These are phyloP conservation scores for Anolis carolinensis DNA, from an alignment of 2,113 vertebrate species.

Conservation along the genomic window DNA sequence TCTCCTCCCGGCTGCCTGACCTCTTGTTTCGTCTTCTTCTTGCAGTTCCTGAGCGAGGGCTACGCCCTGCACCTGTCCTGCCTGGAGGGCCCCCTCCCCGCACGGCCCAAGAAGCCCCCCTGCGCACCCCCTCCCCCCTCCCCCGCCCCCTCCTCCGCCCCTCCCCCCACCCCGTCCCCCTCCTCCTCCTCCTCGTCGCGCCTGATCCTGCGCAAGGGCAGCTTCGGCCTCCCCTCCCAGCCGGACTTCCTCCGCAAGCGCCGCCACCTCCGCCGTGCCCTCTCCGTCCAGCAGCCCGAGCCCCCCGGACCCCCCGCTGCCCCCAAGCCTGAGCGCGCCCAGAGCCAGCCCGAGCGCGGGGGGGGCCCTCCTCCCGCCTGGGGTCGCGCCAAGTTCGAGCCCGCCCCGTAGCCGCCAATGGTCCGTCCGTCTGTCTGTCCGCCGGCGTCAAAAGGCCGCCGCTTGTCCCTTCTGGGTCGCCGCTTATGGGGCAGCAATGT, in stretches of 20 bases:
- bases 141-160: too few relatives aligned
- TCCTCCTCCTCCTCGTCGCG: conserved; percentile 70
- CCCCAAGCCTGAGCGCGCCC: conserved; percentile 95
- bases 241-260: conserved; percentile 95
- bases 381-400: conserved; percentile 81
- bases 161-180: too few relatives aligned
- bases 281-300: conserved; percentile 96
- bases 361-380: too few relatives aligned
- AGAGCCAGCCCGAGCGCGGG: conserved; percentile 90
- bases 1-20: too few relatives aligned
- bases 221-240: conserved; percentile 93
- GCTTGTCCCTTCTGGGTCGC: too few relatives aligned
- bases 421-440: too few relatives aligned
- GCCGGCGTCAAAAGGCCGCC: too few relatives aligned
- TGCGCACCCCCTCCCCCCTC: too few relatives aligned
- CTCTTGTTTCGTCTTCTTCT: not conserved
- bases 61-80: conserved; percentile 93
- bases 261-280: conserved; percentile 92
- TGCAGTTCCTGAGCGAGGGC: conserved; percentile 94
- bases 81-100: conserved; percentile 89
- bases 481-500: too few relatives aligned
- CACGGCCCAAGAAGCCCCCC: conserved; percentile 90
- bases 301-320: conserved; percentile 86
- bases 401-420: conserved; percentile 69
- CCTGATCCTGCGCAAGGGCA: conserved; percentile 94